A percentile compares a stretch with the other conserved stretches of the same genome.
These are phyloP conservation scores for Gila orcuttii DNA, from an alignment of 2,113 vertebrate species.

Conservation along the genomic window DNA sequence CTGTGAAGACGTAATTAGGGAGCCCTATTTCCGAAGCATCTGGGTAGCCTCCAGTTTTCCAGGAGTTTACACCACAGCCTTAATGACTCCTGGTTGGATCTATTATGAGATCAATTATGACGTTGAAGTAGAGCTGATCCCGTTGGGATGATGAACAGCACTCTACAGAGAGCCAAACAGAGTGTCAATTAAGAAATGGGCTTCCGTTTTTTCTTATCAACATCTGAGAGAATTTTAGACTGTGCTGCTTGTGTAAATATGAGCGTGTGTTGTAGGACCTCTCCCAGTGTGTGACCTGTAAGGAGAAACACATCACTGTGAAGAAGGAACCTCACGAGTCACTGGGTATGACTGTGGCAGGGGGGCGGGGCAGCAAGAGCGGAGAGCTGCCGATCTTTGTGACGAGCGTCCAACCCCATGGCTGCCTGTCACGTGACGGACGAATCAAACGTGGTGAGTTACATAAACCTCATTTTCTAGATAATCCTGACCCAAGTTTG, in stretches of 20 bases:
- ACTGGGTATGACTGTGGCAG: slow-evolving; percentile 97
- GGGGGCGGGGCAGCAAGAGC: slow-evolving; percentile 94
- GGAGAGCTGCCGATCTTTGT: slow-evolving; percentile 97
- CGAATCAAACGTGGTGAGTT: slow-evolving; percentile 91
- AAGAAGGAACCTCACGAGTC: slow-evolving; percentile 96
- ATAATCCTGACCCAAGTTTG: neutral
- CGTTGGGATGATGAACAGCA: slow-evolving; percentile 13
- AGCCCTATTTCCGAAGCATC: slow-evolving; percentile 17
- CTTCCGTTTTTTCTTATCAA: neutral
- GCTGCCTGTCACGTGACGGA: slow-evolving; percentile 93
- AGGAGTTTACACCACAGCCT: slow-evolving; percentile 25
- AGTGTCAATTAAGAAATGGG: slow-evolving; percentile 33
- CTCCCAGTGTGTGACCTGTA: slow-evolving; percentile 92
- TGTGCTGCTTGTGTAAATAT: slow-evolving; percentile 38
- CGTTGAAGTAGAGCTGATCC: slow-evolving; percentile 22
- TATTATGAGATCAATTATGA: slow-evolving; percentile 40
- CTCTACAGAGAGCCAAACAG: slow-evolving; percentile 10
- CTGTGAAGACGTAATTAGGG: neutral
- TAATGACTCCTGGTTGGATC: slow-evolving; percentile 49
- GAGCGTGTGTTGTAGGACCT: slow-evolving; percentile 81
- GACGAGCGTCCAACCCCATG: slow-evolving; percentile 95
- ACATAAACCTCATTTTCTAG: neutral
- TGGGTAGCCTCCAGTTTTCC: slow-evolving; percentile 28
- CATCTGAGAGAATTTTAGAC: neutral
- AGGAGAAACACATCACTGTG: slow-evolving; percentile 95